Base-by-base conservation (phyloP, 2,888 invertebrate genomes). In the Sphinx pinastri region DNA sequence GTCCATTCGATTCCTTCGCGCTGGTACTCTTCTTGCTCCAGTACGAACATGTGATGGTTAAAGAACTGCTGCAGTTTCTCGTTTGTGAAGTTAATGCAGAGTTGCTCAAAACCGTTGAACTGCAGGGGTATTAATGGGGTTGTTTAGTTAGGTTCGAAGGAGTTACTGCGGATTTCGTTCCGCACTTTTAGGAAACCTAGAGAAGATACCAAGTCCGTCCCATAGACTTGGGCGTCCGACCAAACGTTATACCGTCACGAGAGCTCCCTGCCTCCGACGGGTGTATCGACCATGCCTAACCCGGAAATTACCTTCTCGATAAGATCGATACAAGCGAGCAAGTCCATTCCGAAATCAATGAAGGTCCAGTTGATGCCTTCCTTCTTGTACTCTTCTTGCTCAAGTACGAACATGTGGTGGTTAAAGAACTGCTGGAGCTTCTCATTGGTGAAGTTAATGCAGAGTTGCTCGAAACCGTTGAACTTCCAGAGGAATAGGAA, bases 391-490 rank as follows among this genome's bases (percentile, higher is more conserved):
- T 98, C 98, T 93, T 99, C 98, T 96, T 99, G 98, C 94, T 99
- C 98, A 84, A 99, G 96, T 84, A 99, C 98, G 95, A 99, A 99
- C 98, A 99, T 99, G 96, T 99, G 97, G 90, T 99, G 98, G 95
- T 99, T 99, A 97, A 99, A 99, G 96, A 98, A 99, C 94, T 99
- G 99, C 95, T 99, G 99, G 87, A 99, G 96, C 94, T 98, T 98
- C 95, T 99, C 98, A 94, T 99, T 99, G 94, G 98, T 99, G 95
- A 99, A 99, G 96, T 99, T 99, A 96, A 99, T 99, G 95, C 98
- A 99, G 91, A 99, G 96, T 95, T 99, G 99, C 95, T 99, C 98
- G 96, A 98, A 99, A 94, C 98, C 98, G 96, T 99, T 99, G 96
- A 87, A 97, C 97, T 97, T 94, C 89, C 91, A 83, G 83, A 82